phyloP scores from a whole-genome alignment of 35 echinoderm and acorn worm species.

The Ophiothrix spiculata region DNA sequence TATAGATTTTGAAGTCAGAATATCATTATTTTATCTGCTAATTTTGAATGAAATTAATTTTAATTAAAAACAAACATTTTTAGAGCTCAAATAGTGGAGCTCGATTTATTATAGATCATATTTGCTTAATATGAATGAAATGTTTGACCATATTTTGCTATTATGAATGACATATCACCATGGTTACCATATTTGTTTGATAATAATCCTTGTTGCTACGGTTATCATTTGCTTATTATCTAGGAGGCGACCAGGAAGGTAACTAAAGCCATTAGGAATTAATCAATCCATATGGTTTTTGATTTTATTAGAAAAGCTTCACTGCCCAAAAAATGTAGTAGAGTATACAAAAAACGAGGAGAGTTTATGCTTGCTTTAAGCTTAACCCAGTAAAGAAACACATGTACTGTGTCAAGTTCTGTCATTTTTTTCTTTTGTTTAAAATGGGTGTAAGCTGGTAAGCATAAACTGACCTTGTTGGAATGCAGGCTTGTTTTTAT shows the following conservation, averaged over 20 bases:
- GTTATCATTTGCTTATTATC: background rate
- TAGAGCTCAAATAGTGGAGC: too few species aligned
- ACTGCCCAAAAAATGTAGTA: background rate
- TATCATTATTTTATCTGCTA: too few species aligned
- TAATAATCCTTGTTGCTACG: background rate
- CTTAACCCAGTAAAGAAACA: background rate
- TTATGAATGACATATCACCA: background rate
- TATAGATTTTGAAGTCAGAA: too few species aligned
- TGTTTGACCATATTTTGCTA: too few species aligned
- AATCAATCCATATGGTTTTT: background rate
- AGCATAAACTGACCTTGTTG: background rate
- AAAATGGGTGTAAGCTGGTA: background rate
- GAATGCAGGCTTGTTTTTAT: slow-evolving; percentile 4
- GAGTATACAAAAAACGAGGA: background rate
- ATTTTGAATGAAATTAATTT: too few species aligned
- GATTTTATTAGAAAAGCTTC: background rate
- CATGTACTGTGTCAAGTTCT: background rate
- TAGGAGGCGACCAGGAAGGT: background rate
- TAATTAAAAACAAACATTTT: too few species aligned
- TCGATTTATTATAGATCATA: too few species aligned
- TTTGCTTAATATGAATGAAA: too few species aligned
- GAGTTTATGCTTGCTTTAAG: background rate
- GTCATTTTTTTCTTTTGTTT: too few species aligned
- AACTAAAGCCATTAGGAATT: background rate
- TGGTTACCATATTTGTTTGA: background rate